phyloP scores from a whole-genome alignment of 1,140 invertebrate species.

The Drosophila subpulchrella region DNA sequence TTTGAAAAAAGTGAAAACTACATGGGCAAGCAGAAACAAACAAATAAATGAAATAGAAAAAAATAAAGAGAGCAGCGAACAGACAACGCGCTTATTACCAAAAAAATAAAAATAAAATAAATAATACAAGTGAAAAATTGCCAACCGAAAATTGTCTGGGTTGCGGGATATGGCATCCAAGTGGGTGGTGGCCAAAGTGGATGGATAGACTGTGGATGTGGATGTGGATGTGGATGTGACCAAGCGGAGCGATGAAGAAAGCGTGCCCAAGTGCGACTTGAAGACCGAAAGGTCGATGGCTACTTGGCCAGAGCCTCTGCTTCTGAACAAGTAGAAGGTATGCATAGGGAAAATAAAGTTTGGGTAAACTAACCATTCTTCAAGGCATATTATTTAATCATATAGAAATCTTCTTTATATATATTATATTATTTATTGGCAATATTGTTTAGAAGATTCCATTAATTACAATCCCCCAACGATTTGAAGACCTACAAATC shows the following conservation, averaged over 20 bases:
- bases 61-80: slow-evolving; percentile 21
- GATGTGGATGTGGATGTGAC: slow-evolving; percentile 50
- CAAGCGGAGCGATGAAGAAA: slow-evolving; percentile 77
- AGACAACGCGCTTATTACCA: slow-evolving; percentile 31
- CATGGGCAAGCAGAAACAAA: slow-evolving; percentile 37
- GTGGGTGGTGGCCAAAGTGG: slow-evolving; percentile 23
- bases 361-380: no score
- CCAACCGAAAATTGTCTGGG: slow-evolving; percentile 27
- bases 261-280: slow-evolving; percentile 62
- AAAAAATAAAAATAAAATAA: no score
- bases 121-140: slow-evolving; percentile 39
- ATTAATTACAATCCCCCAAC: no score
- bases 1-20: slow-evolving; percentile 69
- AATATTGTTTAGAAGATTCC: no score
- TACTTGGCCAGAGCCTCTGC: slow-evolving; percentile 18
- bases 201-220: slow-evolving; percentile 13
- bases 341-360: no score
- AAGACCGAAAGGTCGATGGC: slow-evolving; percentile 60
- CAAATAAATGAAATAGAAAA: slow-evolving; percentile 16
- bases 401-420: no score
- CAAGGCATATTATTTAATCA: no score
- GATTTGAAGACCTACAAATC: no score
- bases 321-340: slow-evolving; percentile 1
- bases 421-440: no score
- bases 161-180: slow-evolving; percentile 9